Base-by-base conservation (phyloP, 2,888 invertebrate species). In the Chromoteleia sp. region DNA sequence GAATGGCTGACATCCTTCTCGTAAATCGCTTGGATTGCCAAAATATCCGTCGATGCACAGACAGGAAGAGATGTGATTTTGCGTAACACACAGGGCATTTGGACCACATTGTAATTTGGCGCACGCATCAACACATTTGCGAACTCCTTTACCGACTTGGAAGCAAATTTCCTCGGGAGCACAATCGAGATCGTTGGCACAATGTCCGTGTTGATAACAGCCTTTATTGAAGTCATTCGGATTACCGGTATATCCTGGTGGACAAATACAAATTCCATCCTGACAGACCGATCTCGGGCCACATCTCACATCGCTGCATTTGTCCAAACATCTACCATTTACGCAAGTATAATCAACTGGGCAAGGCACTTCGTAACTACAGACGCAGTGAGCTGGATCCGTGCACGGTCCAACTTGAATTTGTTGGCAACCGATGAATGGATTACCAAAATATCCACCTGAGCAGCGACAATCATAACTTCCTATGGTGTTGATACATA, bases 381-480 rank as follows among this genome's bases (percentile, higher is more conserved):
- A 97, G 50, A 93, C 93, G 85, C 97, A 97, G 65, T 93, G 93
- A 14, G 92, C 92, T 0, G 96, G 94, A 87, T 96, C 95, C 56
- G 94, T 92, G 87, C 97, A 97, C 84, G 94, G 94, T 12, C 94
- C 94, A 48, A 94, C 93, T 84, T 95, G 94, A 17, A 96, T 93
- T 30, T 73, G 58, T 43, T 95, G 95, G 88, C 98, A 98, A 88
- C 96, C 94, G 81, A 95, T 94, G 88, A 97, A 97, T 0, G 98
- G 98, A 93, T 98, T 97, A 54, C 98, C 98, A 74, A 95, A 95
- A 89, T 94, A 96, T 56, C 95, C 95, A 82, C 96, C 96, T 89
- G 96, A 95, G 89, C 98, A 98, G 41, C 96, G 94, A 90, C 98
- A 98, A 89, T 97, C 97, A 90, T 95, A 98, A 86, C 96, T 95